Conservation (phyloP, 2,888 invertebrate species). For the Loripinus fragilis region DNA sequence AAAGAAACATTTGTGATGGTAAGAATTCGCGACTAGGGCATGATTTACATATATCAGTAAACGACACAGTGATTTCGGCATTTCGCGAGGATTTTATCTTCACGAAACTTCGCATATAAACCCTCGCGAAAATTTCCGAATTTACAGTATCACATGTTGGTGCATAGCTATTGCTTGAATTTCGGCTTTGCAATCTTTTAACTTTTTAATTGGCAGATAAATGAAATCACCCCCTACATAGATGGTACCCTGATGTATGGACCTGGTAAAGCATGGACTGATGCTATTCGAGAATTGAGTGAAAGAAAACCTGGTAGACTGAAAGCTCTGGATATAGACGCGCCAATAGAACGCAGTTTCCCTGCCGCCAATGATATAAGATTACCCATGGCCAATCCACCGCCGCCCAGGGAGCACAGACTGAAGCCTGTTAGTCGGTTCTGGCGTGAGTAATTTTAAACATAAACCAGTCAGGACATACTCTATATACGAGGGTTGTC, state of each 20-base stretch:
- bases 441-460: slow-evolving; percentile 63
- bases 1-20: too few species aligned
- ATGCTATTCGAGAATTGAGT: slow-evolving; percentile 90
- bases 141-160: too few species aligned
- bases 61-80: too few species aligned
- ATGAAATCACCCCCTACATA: slow-evolving; percentile 99
- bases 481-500: too few species aligned
- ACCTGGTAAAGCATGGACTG: slow-evolving; percentile 98
- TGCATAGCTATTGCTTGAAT: too few species aligned
- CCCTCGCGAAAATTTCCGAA: too few species aligned
- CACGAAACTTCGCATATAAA: too few species aligned
- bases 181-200: too few species aligned
- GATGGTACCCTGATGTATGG: slow-evolving; percentile 99
- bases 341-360: slow-evolving; percentile 59
- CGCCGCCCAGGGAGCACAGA: slow-evolving; percentile 69
- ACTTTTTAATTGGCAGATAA: slow-evolving; percentile 85
- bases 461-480: too few species aligned
- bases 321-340: slow-evolving; percentile 83
- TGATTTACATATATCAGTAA: too few species aligned
- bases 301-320: slow-evolving; percentile 88
- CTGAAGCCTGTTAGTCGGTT: slow-evolving; percentile 73
- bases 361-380: slow-evolving; percentile 70
- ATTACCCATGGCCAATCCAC: slow-evolving; percentile 75
- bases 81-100: too few species aligned
- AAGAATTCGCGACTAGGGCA: too few species aligned